Percentiles rank a stretch among this genome's conserved stretches.
Conservation (phyloP, 2,888 invertebrate species). For the Drosophila prolongata region DNA sequence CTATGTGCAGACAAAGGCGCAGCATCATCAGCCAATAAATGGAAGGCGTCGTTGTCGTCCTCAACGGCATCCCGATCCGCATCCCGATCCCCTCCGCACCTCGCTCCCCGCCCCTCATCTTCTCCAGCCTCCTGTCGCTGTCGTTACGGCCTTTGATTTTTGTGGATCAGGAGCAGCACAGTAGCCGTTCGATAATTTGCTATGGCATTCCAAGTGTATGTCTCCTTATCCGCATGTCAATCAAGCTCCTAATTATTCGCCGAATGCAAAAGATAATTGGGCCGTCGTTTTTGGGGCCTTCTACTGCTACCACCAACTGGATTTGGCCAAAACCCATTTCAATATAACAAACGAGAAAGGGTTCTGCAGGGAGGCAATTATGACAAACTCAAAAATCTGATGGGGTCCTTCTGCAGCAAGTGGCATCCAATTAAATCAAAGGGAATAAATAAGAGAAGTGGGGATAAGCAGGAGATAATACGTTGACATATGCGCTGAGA, state of each 20-base stretch:
- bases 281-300: slow-evolving; percentile 59
- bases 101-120: not conserved
- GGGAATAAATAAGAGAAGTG: slow-evolving; percentile 64
- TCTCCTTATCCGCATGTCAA: slow-evolving; percentile 84
- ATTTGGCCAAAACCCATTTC: slow-evolving; percentile 81
- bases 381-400: slow-evolving; percentile 61
- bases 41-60: slow-evolving; percentile 72
- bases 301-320: slow-evolving; percentile 1
- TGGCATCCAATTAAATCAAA: slow-evolving; percentile 55
- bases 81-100: slow-evolving; percentile 10
- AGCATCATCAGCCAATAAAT: slow-evolving; percentile 68
- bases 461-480: slow-evolving; percentile 7
- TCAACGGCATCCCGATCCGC: slow-evolving; percentile 28
- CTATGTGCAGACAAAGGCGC: slow-evolving; percentile 71
- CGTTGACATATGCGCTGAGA: not conserved
- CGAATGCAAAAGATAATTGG: slow-evolving; percentile 85
- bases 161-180: slow-evolving; percentile 74
- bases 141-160: slow-evolving; percentile 67
- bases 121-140: slow-evolving; percentile 19
- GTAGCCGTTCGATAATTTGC: slow-evolving; percentile 84
- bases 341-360: slow-evolving; percentile 71
- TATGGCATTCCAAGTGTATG: slow-evolving; percentile 85
- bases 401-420: slow-evolving; percentile 28
- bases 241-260: slow-evolving; percentile 84
- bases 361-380: slow-evolving; percentile 56